These are phyloP conservation scores for Drosophila algonquin DNA, from an alignment of 2,888 invertebrate genomes.

Conservation along the genomic window DNA sequence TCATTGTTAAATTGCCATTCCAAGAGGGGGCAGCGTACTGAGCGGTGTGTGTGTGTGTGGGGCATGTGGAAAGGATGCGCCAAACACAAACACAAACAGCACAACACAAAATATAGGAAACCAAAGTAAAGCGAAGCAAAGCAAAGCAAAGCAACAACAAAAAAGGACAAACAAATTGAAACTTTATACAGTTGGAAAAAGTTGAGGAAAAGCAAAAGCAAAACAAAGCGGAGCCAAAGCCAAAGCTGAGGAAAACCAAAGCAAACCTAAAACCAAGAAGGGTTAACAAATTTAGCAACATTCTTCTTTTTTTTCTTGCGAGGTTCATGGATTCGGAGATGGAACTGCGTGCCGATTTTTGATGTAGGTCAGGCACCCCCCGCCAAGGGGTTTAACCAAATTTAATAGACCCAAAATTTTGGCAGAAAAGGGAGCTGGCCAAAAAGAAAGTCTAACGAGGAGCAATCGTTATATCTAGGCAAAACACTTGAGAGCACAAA, in stretches of 20 bases:
- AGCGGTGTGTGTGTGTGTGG: slow-evolving; percentile 6
- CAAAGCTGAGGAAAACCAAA: slow-evolving; percentile 12
- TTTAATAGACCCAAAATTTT: slow-evolving; percentile 28
- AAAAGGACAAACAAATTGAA: slow-evolving; percentile 61
- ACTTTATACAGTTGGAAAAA: slow-evolving; percentile 52
- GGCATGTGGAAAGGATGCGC: slow-evolving; percentile 55
- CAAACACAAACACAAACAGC: slow-evolving; percentile 19
- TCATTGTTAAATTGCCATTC: slow-evolving; percentile 80
- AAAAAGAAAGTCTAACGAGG: not conserved
- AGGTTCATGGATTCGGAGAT: slow-evolving; percentile 58
- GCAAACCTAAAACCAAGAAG: slow-evolving; percentile 41
- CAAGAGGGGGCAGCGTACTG: not conserved
- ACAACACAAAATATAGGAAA: slow-evolving; percentile 1
- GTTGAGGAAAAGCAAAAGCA: slow-evolving; percentile 27
- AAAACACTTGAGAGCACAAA: not conserved
- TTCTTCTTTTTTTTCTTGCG: slow-evolving; percentile 17
- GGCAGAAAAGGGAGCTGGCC: not conserved
- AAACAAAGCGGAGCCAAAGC: slow-evolving; percentile 8
- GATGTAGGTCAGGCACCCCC: slow-evolving; percentile 44
- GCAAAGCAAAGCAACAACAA: slow-evolving; percentile 41
- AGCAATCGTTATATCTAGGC: not conserved
- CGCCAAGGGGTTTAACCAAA: slow-evolving; percentile 24
- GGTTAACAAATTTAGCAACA: slow-evolving; percentile 48
- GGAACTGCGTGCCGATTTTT: slow-evolving; percentile 30
- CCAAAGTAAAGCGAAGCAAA: slow-evolving; percentile 13